Percentiles rank a stretch among this genome's conserved stretches.
phyloP scores from a whole-genome alignment of 2,888 invertebrate species.

The Blastobasis lacticolella region DNA sequence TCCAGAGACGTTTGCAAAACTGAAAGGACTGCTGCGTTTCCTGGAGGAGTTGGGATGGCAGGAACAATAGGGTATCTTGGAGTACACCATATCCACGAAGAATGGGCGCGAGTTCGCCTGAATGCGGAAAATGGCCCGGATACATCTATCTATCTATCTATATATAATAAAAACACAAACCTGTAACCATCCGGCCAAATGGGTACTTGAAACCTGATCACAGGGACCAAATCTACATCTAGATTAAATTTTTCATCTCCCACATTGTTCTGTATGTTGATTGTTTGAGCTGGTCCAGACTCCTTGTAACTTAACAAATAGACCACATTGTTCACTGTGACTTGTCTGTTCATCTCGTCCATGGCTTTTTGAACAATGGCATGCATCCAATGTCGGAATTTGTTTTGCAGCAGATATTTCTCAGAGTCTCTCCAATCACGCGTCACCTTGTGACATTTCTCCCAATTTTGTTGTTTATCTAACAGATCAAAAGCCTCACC shows the following conservation, averaged over 20 bases:
- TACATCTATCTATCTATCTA: too few relatives aligned
- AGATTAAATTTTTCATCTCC: constrained; percentile 37
- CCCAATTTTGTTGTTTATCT: constrained; percentile 49
- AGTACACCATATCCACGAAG: too few relatives aligned
- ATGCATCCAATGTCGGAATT: constrained; percentile 73
- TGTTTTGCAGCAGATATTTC: constrained; percentile 59
- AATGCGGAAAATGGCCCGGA: too few relatives aligned
- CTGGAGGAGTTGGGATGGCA: too few relatives aligned
- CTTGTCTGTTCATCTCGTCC: constrained; percentile 40
- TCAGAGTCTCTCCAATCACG: constrained; percentile 56
- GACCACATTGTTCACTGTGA: constrained; percentile 33
- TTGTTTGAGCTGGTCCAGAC: constrained; percentile 73
- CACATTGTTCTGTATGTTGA: constrained; percentile 43
- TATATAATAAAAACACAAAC: too few relatives aligned
- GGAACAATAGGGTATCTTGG: too few relatives aligned
- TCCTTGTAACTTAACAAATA: constrained; percentile 49
- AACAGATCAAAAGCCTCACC: constrained; percentile 43
- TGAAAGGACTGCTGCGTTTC: too few relatives aligned
- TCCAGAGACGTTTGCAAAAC: too few relatives aligned
- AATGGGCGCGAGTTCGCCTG: too few relatives aligned
- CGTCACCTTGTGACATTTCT: constrained; percentile 48
- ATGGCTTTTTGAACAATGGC: constrained; percentile 55
- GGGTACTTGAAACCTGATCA: constrained; percentile 55
- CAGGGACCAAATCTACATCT: constrained; percentile 71
- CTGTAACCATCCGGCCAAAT: constrained; percentile 55